Conservation (phyloP, 2,797 vertebrate species). For the Holocentrus rufus region DNA sequence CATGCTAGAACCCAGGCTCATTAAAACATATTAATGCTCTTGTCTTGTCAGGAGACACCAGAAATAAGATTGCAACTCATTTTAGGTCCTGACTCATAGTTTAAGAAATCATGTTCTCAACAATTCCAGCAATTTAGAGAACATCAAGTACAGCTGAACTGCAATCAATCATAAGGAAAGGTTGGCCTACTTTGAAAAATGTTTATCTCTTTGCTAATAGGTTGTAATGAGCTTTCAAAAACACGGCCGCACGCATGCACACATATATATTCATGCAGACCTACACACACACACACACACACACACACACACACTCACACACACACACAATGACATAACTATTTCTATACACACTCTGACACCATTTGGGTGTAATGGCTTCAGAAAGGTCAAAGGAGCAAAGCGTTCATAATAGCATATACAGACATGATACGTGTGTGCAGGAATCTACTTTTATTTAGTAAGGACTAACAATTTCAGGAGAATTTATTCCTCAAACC, state of each 20-base stretch:
- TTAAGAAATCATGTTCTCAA: conserved; percentile 8
- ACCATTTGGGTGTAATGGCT: no score
- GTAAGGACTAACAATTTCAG: no score
- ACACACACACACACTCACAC: background rate
- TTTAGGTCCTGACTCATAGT: conserved; percentile 1
- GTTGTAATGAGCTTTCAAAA: background rate
- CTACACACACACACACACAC: background rate
- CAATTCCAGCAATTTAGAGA: background rate
- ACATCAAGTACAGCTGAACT: background rate
- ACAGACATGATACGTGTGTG: no score
- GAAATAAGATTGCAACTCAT: background rate
- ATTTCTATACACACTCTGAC: no score
- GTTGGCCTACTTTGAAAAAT: background rate
- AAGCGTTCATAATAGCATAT: no score
- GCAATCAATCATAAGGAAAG: background rate
- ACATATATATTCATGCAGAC: no score
- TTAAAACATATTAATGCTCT: conserved; percentile 31
- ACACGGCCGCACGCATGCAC: no score
- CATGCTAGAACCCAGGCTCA: background rate
- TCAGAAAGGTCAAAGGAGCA: no score
- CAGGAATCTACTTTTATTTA: no score
- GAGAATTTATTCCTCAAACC: no score
- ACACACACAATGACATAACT: background rate
- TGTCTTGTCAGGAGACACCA: conserved; percentile 13
- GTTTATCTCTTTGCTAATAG: background rate